phyloP scores from a whole-genome alignment of 64 coral and sea anemone genomes.

The Stichodactyla helianthus region DNA sequence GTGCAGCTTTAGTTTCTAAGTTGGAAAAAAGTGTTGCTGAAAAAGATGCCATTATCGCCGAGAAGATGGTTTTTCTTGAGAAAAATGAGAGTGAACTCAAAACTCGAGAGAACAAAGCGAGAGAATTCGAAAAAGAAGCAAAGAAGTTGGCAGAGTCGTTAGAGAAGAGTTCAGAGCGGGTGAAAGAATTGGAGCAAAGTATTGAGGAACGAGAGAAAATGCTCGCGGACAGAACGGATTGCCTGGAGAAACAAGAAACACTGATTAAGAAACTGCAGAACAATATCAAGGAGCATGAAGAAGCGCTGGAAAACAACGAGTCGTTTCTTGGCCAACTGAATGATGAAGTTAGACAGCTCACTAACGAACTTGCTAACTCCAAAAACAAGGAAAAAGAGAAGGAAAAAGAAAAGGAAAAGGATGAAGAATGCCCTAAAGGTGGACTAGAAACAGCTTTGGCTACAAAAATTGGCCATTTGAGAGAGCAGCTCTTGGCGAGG shows the following conservation, averaged over 20 bases:
- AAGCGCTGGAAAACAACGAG: conserved; percentile 43
- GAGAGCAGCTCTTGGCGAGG: conserved; percentile 45
- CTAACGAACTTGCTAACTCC: conserved; percentile 26
- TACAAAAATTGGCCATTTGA: conserved; percentile 11
- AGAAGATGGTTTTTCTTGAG: not conserved
- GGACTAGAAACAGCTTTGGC: conserved; percentile 18
- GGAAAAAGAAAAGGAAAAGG: not conserved
- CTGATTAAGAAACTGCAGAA: conserved; percentile 37
- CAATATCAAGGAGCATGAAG: conserved; percentile 29
- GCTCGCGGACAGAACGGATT: not conserved
- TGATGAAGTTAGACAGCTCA: conserved; percentile 57
- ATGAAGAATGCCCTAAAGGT: not conserved
- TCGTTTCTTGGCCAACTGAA: conserved; percentile 21
- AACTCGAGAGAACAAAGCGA: not conserved
- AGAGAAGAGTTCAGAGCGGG: not conserved
- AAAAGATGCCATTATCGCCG: not conserved
- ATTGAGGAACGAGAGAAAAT: not conserved
- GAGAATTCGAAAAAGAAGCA: not conserved
- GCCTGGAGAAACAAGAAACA: not conserved
- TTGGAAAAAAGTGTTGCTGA: not conserved
- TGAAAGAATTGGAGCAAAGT: not conserved
- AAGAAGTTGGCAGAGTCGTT: not conserved
- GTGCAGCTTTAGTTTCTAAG: not conserved
- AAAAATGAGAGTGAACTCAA: not conserved
- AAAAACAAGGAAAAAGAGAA: conserved; percentile 9